Evolutionary conservation across 2,113 vertebrate species (phyloP).

Genomic region (Ctenodactylus gundi): DNA sequence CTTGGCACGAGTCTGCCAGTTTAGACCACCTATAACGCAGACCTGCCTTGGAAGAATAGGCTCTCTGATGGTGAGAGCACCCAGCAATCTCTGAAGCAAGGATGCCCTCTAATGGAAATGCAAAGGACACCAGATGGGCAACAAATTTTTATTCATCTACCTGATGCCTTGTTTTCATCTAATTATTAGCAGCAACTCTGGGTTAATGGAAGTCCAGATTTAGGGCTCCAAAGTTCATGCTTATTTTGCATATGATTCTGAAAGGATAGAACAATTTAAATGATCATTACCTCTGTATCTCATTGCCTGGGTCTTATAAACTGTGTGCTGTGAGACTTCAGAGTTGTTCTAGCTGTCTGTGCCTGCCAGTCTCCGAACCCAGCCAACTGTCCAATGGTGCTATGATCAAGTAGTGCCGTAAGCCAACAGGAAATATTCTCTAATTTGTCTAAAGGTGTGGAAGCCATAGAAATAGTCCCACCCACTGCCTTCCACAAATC

Average conservation of each 20-base stretch:
- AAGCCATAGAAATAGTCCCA: neutral
- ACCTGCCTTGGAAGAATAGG: constrained; percentile 70
- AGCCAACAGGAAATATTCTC: neutral
- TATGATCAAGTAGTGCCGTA: neutral
- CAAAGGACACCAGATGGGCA: neutral
- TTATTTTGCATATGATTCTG: neutral
- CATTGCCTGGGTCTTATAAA: neutral
- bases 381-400: neutral
- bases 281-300: neutral
- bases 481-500: neutral
- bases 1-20: constrained; percentile 71
- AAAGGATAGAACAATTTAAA: neutral
- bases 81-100: constrained; percentile 77
- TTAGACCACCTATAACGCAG: constrained; percentile 84
- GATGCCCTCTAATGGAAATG: constrained; percentile 79
- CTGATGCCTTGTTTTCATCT: neutral
- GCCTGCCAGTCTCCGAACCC: neutral
- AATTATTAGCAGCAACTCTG: neutral
- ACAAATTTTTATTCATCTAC: neutral
- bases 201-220: neutral
- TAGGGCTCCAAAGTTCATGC: neutral
- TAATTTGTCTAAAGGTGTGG: neutral
- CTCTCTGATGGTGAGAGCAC: constrained; percentile 47
- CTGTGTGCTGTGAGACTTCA: neutral
- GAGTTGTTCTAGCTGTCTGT: neutral